Conservation (phyloP, 2,797 vertebrate genomes). For the Anisognathus igniventris region DNA sequence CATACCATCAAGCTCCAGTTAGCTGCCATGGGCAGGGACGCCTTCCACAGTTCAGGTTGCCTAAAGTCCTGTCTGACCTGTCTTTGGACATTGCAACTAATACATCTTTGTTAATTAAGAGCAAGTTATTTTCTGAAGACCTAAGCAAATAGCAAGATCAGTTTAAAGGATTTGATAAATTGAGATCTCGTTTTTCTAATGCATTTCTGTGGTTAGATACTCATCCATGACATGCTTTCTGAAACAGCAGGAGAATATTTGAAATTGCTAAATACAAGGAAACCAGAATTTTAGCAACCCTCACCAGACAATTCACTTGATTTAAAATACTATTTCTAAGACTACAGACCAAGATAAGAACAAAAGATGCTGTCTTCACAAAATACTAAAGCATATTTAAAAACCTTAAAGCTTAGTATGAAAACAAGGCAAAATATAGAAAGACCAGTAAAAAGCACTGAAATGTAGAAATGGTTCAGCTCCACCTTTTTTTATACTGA, state of each 20-base stretch:
- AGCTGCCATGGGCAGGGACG: not conserved
- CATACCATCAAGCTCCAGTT: not conserved
- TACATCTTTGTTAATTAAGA: not conserved
- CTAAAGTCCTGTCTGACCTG: not conserved
- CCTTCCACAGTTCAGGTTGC: not conserved
- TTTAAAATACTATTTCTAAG: not conserved
- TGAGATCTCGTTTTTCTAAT: not conserved
- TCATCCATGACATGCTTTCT: not conserved
- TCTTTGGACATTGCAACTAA: not conserved
- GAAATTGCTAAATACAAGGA: accelerated
- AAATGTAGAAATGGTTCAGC: not conserved
- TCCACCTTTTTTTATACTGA: not conserved
- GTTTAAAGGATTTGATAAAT: not conserved
- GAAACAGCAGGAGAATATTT: not conserved
- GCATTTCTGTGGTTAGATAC: not conserved
- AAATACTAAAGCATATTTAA: not conserved
- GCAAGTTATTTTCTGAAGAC: not conserved
- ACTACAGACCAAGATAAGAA: not conserved
- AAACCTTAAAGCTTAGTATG: not conserved
- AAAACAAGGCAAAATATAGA: not conserved
- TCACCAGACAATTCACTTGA: not conserved
- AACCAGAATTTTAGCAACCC: accelerated
- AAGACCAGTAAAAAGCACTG: not conserved
- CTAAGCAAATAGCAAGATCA: not conserved
- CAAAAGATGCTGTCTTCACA: not conserved